Evolutionary conservation across 2,113 vertebrate genomes (phyloP).

Genomic region (Prinia subflava): DNA sequence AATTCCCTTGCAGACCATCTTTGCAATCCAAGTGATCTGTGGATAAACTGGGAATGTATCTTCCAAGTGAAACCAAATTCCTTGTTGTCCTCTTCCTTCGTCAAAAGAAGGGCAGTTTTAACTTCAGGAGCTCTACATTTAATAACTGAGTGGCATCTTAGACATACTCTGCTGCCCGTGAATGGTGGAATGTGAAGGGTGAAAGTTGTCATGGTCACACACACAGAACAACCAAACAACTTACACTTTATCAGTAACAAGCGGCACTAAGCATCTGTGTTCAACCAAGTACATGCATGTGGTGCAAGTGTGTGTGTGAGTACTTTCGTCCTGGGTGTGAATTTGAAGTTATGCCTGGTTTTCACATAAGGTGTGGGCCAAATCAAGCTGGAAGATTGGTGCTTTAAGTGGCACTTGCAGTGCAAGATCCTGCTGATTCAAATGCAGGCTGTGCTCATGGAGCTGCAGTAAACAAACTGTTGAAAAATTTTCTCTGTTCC

Average conservation of each 20-base stretch:
- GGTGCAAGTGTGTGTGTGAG: too few species aligned
- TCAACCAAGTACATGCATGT: background rate
- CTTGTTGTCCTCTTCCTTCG: background rate
- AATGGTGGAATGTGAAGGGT: background rate
- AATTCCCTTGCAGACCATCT: background rate
- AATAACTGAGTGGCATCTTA: background rate
- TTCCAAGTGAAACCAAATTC: background rate
- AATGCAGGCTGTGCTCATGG: background rate
- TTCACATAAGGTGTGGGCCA: background rate
- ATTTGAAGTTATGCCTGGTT: background rate
- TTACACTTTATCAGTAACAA: background rate
- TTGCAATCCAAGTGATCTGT: background rate
- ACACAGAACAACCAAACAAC: background rate
- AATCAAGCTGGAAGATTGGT: background rate
- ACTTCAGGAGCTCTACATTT: background rate
- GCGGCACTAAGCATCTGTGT: background rate
- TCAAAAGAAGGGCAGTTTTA: background rate
- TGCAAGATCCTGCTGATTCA: background rate
- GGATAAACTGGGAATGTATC: background rate
- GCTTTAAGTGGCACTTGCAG: background rate
- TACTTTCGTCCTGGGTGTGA: background rate
- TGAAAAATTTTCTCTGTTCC: background rate
- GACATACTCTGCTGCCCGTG: background rate
- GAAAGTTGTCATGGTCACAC: rapidly evolving
- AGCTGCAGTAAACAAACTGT: background rate